Conservation (phyloP, 2,797 vertebrate genomes). For the Poeciliopsis turneri region DNA sequence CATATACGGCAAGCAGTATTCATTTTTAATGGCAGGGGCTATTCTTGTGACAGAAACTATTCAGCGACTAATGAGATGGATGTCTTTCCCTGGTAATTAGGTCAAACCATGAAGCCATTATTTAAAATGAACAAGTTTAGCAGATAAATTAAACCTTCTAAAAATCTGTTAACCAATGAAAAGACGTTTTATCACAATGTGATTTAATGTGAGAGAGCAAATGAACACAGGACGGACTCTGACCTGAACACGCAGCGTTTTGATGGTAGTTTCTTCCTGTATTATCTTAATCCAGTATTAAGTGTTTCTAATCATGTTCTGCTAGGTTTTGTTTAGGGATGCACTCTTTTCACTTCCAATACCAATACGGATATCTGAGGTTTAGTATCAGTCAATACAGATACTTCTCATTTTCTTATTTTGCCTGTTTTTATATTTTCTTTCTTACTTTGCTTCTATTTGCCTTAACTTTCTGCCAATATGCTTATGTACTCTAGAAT, state of each 20-base stretch:
- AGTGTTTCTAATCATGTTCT: background rate
- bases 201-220: background rate
- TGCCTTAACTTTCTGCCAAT: background rate
- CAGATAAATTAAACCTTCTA: background rate
- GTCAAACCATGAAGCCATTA: background rate
- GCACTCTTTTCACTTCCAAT: no score
- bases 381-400: no score
- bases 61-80: conserved; percentile 26
- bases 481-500: background rate
- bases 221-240: background rate
- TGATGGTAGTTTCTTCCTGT: background rate
- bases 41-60: conserved; percentile 39
- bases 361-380: no score
- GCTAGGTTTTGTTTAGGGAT: background rate
- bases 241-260: background rate
- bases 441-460: background rate
- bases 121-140: background rate
- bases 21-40: conserved; percentile 51
- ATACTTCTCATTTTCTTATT: background rate
- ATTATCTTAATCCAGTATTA: background rate
- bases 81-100: conserved; percentile 16
- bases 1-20: conserved; percentile 5
- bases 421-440: background rate
- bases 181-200: background rate
- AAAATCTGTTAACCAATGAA: background rate